phyloP scores from a whole-genome alignment of 2,888 invertebrate genomes.

The Dascillus cervinus region DNA sequence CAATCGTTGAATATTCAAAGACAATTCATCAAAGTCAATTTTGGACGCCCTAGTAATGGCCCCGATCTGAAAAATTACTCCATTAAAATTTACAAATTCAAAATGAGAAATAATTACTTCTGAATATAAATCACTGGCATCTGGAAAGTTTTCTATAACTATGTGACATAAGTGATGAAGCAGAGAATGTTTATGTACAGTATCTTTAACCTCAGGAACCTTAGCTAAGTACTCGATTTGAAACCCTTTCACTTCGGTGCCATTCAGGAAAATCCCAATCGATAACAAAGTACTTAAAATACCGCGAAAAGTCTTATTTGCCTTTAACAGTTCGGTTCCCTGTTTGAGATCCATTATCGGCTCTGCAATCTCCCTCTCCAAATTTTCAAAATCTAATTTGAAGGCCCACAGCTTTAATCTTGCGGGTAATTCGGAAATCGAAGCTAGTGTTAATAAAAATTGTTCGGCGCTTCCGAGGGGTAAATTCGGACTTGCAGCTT shows the following conservation, averaged over 20 bases:
- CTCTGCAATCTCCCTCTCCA: slow-evolving; percentile 97
- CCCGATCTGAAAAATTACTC: slow-evolving; percentile 69
- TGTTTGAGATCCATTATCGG: slow-evolving; percentile 98
- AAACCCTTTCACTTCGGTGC: slow-evolving; percentile 89
- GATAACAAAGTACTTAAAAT: slow-evolving; percentile 90
- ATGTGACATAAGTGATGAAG: slow-evolving; percentile 96
- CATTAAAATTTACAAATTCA: slow-evolving; percentile 1
- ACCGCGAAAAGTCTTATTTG: slow-evolving; percentile 89
- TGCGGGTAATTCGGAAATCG: slow-evolving; percentile 90
- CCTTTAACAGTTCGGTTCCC: slow-evolving; percentile 85
- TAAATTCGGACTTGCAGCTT: slow-evolving; percentile 82
- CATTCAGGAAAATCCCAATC: slow-evolving; percentile 95
- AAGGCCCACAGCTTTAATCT: slow-evolving; percentile 96
- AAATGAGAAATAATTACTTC: slow-evolving; percentile 56
- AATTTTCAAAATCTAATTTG: slow-evolving; percentile 95
- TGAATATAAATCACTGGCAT: slow-evolving; percentile 93
- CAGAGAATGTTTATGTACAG: slow-evolving; percentile 96
- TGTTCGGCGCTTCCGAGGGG: slow-evolving; percentile 96
- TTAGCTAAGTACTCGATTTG: slow-evolving; percentile 95
- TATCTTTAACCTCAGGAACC: slow-evolving; percentile 97
- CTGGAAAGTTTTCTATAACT: slow-evolving; percentile 93
- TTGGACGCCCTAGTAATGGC: slow-evolving; percentile 85
- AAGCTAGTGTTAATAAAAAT: slow-evolving; percentile 92
- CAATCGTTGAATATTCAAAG: slow-evolving; percentile 75
- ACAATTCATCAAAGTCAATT: slow-evolving; percentile 91